A percentile compares a stretch with the other conserved stretches of the same genome.
phyloP scores from a whole-genome alignment of 2,888 invertebrate genomes.

The Hirtodrosophila confusa region DNA sequence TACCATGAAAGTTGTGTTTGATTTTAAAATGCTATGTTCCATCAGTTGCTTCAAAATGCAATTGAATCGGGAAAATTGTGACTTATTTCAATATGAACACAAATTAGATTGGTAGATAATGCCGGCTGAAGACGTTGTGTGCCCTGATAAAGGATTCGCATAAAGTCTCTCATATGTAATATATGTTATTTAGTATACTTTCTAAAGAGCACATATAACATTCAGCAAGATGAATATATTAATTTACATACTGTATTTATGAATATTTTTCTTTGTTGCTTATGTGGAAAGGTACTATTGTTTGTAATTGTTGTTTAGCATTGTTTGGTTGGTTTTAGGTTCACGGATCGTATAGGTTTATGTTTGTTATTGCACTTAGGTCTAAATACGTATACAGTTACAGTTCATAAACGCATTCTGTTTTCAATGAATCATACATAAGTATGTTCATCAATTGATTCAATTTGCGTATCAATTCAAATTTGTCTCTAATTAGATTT shows the following conservation, averaged over 20 bases:
- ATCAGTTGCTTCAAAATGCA: conserved; percentile 40
- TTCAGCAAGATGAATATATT: conserved; percentile 11
- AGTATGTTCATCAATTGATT: conserved; percentile 28
- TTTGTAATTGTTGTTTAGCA: conserved; percentile 53
- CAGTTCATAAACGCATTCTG: conserved; percentile 61
- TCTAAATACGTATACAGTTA: conserved; percentile 74
- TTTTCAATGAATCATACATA: conserved; percentile 32
- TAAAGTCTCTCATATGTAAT: no score
- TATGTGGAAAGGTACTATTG: conserved; percentile 74
- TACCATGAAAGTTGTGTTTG: conserved; percentile 23
- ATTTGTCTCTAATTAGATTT: conserved; percentile 35
- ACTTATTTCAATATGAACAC: conserved; percentile 60
- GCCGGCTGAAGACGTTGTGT: background rate
- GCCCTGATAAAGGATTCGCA: background rate
- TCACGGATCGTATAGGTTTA: conserved; percentile 44
- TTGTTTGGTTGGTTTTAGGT: conserved; percentile 37
- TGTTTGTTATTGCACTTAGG: conserved; percentile 65
- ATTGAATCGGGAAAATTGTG: conserved; percentile 25
- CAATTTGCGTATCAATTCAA: conserved; percentile 31
- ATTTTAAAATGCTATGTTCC: conserved; percentile 20
- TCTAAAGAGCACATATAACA: background rate
- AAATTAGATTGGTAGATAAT: conserved; percentile 42
- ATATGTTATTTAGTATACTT: background rate
- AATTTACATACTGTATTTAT: conserved; percentile 12
- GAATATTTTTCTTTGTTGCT: conserved; percentile 39